phyloP scores from a whole-genome alignment of 2,888 invertebrate genomes.

The Eudemis profundana region DNA sequence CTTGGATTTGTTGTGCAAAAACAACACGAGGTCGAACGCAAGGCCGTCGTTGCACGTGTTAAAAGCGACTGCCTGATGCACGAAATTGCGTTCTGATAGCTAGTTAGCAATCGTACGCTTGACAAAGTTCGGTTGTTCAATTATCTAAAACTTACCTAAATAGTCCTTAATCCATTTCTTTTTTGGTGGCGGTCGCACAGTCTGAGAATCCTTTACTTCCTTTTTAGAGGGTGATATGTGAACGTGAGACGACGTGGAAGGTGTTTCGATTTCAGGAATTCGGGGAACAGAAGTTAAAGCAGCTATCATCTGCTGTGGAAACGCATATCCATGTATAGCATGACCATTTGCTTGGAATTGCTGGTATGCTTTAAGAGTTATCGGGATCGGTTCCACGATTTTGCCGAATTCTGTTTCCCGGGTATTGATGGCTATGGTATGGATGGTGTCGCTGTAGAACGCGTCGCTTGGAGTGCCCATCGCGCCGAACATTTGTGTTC shows the following conservation, averaged over 20 bases:
- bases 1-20: slow-evolving; percentile 64
- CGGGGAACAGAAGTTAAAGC: slow-evolving; percentile 59
- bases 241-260: slow-evolving; percentile 59
- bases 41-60: slow-evolving; percentile 60
- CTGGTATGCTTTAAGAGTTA: slow-evolving; percentile 72
- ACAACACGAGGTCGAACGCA: slow-evolving; percentile 62
- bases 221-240: slow-evolving; percentile 59
- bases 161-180: slow-evolving; percentile 91
- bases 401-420: slow-evolving; percentile 78
- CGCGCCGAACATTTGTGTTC: slow-evolving; percentile 67
- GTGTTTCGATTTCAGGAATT: slow-evolving; percentile 57
- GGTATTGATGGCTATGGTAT: slow-evolving; percentile 76
- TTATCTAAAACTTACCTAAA: slow-evolving; percentile 78
- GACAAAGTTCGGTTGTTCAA: not conserved
- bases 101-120: too few species aligned
- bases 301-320: slow-evolving; percentile 61
- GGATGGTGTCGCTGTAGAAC: slow-evolving; percentile 70
- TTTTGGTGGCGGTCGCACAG: slow-evolving; percentile 86
- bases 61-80: slow-evolving; percentile 15
- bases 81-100: slow-evolving; percentile 16
- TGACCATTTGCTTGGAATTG: slow-evolving; percentile 64
- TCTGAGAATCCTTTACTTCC: slow-evolving; percentile 61
- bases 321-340: slow-evolving; percentile 63
- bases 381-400: slow-evolving; percentile 74
- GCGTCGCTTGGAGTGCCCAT: slow-evolving; percentile 71